Conservation (phyloP, 2,888 invertebrate genomes). For the Anodontia alba region DNA sequence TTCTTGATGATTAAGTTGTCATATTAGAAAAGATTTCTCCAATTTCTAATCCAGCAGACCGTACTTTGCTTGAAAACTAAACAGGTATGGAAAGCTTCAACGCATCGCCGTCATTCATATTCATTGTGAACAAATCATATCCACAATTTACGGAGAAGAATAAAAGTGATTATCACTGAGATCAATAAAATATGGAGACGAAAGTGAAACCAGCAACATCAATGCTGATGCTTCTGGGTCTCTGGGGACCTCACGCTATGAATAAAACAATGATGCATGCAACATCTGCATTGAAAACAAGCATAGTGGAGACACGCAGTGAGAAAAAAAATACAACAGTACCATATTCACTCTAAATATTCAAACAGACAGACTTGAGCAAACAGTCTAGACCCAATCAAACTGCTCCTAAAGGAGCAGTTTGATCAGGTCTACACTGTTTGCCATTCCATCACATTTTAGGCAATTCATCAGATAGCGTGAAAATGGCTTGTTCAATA, state of each 20-base stretch:
- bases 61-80: not conserved
- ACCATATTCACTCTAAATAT: too few relatives aligned
- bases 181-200: slow-evolving; percentile 15
- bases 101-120: not conserved
- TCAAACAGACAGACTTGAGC: too few relatives aligned
- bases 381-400: too few relatives aligned
- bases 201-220: slow-evolving; percentile 1
- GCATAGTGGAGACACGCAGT: not conserved
- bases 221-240: not conserved
- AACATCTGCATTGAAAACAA: not conserved
- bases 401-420: too few relatives aligned
- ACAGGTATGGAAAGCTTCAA: not conserved
- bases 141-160: slow-evolving; percentile 14
- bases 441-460: too few relatives aligned
- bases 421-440: too few relatives aligned
- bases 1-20: not conserved
- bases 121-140: slow-evolving; percentile 9
- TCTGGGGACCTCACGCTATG: not conserved
- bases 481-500: too few relatives aligned
- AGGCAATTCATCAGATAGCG: too few relatives aligned
- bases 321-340: too few relatives aligned
- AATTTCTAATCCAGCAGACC: not conserved
- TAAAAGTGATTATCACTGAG: not conserved
- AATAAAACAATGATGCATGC: slow-evolving; percentile 17
- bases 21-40: not conserved